These are phyloP conservation scores for Numenius arquata DNA, from an alignment of 2,113 vertebrate species.

Conservation along the genomic window DNA sequence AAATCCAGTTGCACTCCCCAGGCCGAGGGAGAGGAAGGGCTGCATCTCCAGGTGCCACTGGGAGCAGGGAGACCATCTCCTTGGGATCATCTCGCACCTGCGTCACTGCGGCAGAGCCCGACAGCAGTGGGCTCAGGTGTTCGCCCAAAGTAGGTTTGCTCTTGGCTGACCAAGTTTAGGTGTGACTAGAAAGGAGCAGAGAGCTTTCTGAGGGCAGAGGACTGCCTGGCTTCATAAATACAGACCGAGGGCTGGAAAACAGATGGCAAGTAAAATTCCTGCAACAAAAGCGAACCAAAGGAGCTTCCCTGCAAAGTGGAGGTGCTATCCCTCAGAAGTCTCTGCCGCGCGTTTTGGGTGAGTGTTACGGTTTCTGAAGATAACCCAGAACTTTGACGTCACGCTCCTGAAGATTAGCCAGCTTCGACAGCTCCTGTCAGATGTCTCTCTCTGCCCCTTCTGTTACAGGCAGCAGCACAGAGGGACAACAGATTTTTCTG, in stretches of 20 bases:
- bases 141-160: neutral
- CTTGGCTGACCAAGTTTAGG: neutral
- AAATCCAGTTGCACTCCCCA: neutral
- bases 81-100: neutral
- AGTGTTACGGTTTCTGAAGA: neutral
- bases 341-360: neutral
- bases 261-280: neutral
- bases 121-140: neutral
- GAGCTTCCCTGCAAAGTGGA: neutral
- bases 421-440: neutral
- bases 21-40: neutral
- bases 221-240: neutral
- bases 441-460: neutral
- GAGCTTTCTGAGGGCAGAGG: neutral
- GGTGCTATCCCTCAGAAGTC: neutral
- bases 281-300: neutral
- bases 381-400: neutral
- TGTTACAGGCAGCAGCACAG: neutral
- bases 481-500: neutral
- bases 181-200: neutral
- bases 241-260: neutral
- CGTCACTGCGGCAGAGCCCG: neutral
- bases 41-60: neutral
- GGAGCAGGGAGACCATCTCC: neutral
- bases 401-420: neutral